phyloP scores from a whole-genome alignment of 2,888 invertebrate species.

The Leptinotarsa tumamoca region DNA sequence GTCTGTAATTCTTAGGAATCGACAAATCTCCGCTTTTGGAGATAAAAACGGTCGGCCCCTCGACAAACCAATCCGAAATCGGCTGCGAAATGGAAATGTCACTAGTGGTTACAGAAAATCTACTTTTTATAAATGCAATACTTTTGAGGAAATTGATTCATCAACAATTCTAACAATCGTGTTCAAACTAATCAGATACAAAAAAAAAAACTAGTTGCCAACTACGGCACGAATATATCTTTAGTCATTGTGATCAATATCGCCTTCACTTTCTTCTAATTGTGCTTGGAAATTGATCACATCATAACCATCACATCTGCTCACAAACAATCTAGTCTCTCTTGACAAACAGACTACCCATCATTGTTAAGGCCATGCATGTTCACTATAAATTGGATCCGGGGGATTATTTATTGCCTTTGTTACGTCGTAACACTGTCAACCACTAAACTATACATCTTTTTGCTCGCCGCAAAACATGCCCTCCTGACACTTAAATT shows the following conservation, averaged over 20 bases:
- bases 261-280: neutral
- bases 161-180: too few relatives aligned
- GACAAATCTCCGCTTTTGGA: too few relatives aligned
- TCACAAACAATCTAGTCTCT: constrained; percentile 27
- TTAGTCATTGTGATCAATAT: neutral
- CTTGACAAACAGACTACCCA: constrained; percentile 32
- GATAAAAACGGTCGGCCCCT: too few relatives aligned
- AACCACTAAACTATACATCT: constrained; percentile 44
- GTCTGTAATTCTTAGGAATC: too few relatives aligned
- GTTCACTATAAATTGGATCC: constrained; percentile 33
- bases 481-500: constrained; percentile 42
- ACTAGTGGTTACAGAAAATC: too few relatives aligned
- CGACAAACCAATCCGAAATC: too few relatives aligned
- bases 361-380: constrained; percentile 37
- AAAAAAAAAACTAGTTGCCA: too few relatives aligned
- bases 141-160: too few relatives aligned
- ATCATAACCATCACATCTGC: constrained; percentile 5
- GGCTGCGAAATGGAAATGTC: too few relatives aligned
- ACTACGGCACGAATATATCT: too few relatives aligned
- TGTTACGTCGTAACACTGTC: constrained; percentile 42
- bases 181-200: too few relatives aligned
- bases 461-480: constrained; percentile 42
- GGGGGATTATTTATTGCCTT: constrained; percentile 42
- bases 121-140: too few relatives aligned
- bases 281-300: neutral